Conservation (phyloP, 2,113 vertebrate species). For the Psophia crepitans region DNA sequence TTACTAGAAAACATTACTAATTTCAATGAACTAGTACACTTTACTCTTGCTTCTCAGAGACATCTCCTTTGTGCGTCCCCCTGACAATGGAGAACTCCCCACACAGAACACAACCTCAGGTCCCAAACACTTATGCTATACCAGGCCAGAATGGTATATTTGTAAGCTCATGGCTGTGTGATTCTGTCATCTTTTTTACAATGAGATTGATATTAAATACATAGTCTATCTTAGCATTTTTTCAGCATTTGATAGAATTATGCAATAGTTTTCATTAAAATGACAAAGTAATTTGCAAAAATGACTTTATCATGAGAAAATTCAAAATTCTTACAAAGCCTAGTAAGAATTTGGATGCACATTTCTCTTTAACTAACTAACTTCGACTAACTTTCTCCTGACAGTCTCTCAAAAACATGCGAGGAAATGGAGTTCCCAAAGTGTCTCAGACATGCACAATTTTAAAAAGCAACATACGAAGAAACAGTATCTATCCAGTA, state of each 20-base stretch:
- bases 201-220: not conserved
- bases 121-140: not conserved
- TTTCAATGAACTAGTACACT: not conserved
- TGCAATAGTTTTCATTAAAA: not conserved
- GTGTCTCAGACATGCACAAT: not conserved
- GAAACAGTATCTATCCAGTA: not conserved
- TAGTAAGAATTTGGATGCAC: not conserved
- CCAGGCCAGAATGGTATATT: not conserved
- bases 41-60: not conserved
- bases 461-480: not conserved
- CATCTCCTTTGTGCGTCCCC: not conserved
- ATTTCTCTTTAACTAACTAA: not conserved
- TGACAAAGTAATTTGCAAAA: not conserved
- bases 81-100: rapidly evolving
- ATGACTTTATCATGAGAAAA: not conserved
- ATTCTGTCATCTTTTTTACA: not conserved
- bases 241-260: not conserved
- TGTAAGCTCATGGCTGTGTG: not conserved
- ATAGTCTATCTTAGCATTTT: not conserved
- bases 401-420: not conserved
- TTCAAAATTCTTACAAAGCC: not conserved
- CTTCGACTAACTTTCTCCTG: not conserved
- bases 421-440: not conserved
- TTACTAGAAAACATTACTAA: not conserved
- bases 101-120: rapidly evolving